These are phyloP conservation scores for Argyrosomus japonicus DNA, from an alignment of 2,113 vertebrate genomes.

Conservation along the genomic window DNA sequence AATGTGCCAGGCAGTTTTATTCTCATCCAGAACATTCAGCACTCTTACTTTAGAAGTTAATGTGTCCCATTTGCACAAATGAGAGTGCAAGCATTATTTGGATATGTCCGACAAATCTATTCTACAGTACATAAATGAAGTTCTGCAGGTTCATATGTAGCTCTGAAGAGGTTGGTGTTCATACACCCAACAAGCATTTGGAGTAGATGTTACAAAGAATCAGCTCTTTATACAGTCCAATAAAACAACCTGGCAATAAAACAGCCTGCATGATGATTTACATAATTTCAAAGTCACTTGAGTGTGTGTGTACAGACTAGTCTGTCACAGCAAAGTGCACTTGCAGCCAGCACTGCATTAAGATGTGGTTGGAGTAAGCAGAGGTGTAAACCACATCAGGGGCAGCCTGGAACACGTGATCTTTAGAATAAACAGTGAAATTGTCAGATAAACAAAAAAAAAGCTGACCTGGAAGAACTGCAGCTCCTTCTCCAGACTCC, in stretches of 20 bases:
- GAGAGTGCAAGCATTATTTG: not conserved
- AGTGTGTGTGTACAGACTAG: not conserved
- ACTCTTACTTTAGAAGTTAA: not conserved
- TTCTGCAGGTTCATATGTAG: not conserved
- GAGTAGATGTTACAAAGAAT: not conserved
- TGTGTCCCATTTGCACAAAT: not conserved
- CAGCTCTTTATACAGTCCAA: not conserved
- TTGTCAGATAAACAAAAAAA: not conserved
- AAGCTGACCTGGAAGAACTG: constrained; percentile 95
- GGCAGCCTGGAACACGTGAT: not conserved
- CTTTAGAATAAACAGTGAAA: not conserved
- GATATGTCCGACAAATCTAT: not conserved
- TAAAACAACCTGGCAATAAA: not conserved
- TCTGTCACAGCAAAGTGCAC: not conserved
- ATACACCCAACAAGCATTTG: not conserved
- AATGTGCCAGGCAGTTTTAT: not conserved
- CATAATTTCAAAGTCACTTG: too few relatives aligned
- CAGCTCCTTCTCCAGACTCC: constrained; percentile 95
- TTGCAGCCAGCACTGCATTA: not conserved
- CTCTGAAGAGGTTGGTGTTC: not conserved
- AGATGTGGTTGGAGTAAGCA: not conserved
- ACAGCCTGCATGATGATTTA: not conserved
- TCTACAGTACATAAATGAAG: not conserved
- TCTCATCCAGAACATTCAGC: not conserved
- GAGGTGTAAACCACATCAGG: not conserved